A percentile compares a stretch with the other conserved stretches of the same genome.
These are phyloP conservation scores for Probosciger aterrimus DNA, from an alignment of 2,113 vertebrate genomes.

Conservation along the genomic window DNA sequence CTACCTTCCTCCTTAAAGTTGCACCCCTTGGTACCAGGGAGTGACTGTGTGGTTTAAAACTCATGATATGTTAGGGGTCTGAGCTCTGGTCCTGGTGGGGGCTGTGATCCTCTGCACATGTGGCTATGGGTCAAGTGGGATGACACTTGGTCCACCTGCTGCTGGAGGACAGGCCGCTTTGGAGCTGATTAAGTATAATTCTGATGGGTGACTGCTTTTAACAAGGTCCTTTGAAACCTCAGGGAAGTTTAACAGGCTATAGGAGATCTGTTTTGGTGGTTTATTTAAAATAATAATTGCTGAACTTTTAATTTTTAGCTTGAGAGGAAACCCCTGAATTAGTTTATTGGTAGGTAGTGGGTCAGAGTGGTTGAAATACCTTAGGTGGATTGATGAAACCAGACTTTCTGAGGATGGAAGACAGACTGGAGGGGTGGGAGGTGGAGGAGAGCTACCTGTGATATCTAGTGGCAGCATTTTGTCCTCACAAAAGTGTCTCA, in stretches of 20 bases:
- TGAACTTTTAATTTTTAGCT: not conserved
- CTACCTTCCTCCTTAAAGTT: fast-evolving
- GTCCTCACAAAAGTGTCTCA: not conserved
- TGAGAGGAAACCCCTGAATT: not conserved
- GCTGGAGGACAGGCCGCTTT: not conserved
- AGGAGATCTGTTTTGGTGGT: not conserved
- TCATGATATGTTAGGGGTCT: not conserved
- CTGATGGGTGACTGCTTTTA: not conserved
- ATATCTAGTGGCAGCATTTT: fast-evolving
- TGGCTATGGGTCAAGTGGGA: not conserved
- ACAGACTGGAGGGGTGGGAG: not conserved
- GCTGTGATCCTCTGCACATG: not conserved
- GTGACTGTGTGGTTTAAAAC: not conserved
- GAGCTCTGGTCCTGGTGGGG: no score
- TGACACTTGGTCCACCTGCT: not conserved
- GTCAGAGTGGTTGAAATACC: not conserved
- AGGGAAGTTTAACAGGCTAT: not conserved
- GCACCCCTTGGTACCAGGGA: no score
- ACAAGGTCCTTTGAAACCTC: not conserved
- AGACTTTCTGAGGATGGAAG: not conserved
- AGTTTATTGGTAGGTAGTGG: not conserved
- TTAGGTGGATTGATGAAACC: not conserved
- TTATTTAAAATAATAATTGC: not conserved
- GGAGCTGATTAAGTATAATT: not conserved
- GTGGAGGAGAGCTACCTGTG: not conserved